Evolutionary conservation across 1,140 invertebrate genomes (phyloP), one percentile per base, ranked within the genome.

Genomic region (Conus ventricosus): DNA sequence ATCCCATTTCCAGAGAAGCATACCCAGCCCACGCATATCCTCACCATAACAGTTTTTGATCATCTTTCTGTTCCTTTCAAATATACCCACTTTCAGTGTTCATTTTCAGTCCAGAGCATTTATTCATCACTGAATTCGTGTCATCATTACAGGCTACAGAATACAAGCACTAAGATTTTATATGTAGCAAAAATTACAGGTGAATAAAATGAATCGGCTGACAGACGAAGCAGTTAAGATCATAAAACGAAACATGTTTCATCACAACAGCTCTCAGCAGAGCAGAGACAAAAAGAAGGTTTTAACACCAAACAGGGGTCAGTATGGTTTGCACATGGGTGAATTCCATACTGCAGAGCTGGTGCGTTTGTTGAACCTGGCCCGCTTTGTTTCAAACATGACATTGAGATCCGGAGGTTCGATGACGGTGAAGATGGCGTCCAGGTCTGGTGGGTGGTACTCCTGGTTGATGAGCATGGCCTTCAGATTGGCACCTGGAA

Each of bases 331-430:
- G 67, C 90, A 87, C 39, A 93, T 88, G 6, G 93, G 93, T 5
- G 92, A 93, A 82, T 92, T 90, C 93, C 93, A 94, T 17, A 90
- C 88, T 15, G 93, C 93, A 53, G 93, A 94, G 84, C 93, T 94
- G 23, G 93, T 93, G 57, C 93, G 89, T 80, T 93, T 93, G 86
- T 93, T 93, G 67, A 93, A 93, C 17, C 91, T 85, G 11, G 90
- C 87, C 51, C 92, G 92, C 84, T 92, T 90, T 53, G 90, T 90
- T n/a, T 89, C 76, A 88, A 94, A 94, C 71, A 94, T 84, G 23
- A 90, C 89, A 85, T 92, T 93, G 27, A 94, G 91, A 90, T 94
- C 92, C 27, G 92, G 93, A 13, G 89, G 89, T 11, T 89, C 87
- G 17, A 93, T 90, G 25, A 60, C 51, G 10, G 81, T 82, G 88